These are phyloP conservation scores for Megaustenia siamemsis DNA, from an alignment of 2,888 invertebrate genomes.

Conservation along the genomic window DNA sequence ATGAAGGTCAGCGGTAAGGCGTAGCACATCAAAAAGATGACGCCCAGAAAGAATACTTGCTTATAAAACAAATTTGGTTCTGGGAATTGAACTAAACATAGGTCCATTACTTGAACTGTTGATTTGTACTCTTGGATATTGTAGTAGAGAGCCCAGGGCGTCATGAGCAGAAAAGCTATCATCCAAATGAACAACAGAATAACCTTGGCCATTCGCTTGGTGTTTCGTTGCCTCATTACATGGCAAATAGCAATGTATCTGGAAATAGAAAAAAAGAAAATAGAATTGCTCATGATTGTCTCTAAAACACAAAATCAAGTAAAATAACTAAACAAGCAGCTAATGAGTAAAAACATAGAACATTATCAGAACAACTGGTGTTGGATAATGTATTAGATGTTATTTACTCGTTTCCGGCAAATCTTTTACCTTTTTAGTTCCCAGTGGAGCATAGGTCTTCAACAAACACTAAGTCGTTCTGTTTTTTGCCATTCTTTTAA, in stretches of 20 bases:
- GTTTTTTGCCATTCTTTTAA: no score
- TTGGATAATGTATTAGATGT: no score
- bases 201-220: constrained; percentile 90
- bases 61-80: constrained; percentile 82
- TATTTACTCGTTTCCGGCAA: no score
- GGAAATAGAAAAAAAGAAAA: constrained; percentile 82
- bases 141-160: constrained; percentile 95
- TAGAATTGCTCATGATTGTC: no score
- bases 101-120: constrained; percentile 48
- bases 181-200: constrained; percentile 95
- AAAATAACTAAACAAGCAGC: no score
- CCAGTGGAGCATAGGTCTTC: no score
- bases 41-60: constrained; percentile 91
- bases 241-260: constrained; percentile 98
- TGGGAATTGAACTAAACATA: constrained; percentile 49
- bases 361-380: no score
- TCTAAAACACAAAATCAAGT: no score
- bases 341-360: no score
- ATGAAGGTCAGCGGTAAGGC: constrained; percentile 93
- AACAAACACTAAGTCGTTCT: no score
- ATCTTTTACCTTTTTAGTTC: no score
- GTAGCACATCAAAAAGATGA: constrained; percentile 93
- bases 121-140: constrained; percentile 80
- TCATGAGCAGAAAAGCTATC: constrained; percentile 89
- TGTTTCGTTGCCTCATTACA: constrained; percentile 94